Evolutionary conservation across 2,888 invertebrate species (phyloP).

Genomic region (Coelinius sp.): DNA sequence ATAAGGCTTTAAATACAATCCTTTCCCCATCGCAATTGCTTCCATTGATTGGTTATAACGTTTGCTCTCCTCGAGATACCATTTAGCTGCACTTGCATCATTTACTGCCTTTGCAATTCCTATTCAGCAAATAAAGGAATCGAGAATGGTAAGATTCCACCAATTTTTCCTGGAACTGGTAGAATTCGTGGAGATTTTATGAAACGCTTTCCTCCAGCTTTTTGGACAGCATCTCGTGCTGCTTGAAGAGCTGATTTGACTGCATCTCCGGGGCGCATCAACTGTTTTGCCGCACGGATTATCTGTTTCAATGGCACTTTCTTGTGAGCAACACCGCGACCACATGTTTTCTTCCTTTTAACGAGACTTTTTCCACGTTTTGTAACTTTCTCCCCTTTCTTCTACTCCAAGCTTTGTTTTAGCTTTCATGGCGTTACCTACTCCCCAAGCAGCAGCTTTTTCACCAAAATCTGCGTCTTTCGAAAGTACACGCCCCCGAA

Average conservation of each 20-base stretch:
- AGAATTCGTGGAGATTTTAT: background rate
- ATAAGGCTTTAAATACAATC: background rate
- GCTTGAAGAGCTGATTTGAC: no score
- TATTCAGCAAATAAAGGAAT: background rate
- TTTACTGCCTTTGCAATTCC: conserved; percentile 2
- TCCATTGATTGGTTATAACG: background rate
- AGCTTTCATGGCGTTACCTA: conserved; percentile 58
- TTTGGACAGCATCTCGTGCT: no score
- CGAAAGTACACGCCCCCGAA: no score
- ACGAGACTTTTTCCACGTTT: background rate
- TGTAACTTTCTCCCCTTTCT: conserved; percentile 16
- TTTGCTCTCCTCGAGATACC: background rate
- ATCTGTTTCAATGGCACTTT: background rate
- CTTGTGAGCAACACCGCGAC: background rate
- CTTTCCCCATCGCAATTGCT: background rate
- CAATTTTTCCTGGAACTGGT: background rate
- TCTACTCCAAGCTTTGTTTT: conserved; percentile 58
- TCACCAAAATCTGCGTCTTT: no score
- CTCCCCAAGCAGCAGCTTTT: conserved; percentile 53
- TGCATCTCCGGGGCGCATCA: no score
- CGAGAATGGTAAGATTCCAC: background rate
- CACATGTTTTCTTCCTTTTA: background rate
- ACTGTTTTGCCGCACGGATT: background rate
- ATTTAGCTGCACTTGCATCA: no score
- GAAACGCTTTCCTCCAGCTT: no score